Evolutionary conservation across 2,888 invertebrate genomes (phyloP), one percentile per base, ranked within the genome.

Genomic region (Andrena marginata): DNA sequence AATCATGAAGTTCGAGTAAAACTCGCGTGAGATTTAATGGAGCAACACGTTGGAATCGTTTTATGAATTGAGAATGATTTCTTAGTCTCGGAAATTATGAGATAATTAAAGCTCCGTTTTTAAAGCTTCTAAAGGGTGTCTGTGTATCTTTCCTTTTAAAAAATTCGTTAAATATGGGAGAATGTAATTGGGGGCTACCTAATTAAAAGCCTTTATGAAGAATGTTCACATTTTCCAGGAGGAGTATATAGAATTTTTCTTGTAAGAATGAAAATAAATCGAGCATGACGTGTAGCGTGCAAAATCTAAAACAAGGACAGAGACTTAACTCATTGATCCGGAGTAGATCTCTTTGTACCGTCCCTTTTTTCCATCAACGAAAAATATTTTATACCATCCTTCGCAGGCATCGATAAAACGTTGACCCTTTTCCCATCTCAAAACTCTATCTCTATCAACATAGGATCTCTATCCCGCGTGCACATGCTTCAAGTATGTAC

Each of bases 391-490:
- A 76, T 62, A 54, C 48, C 62, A 48, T 76, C 20, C 42, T 23
- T 48, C 31, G 31, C 54, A 51, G 62, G 31, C 54, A 63, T 68
- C 78, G 78, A 77, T 78, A 78, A 78, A 78, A 78, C 67, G 51
- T 78, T 78, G 77, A 78, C 78, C 78, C 62, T 62, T 68, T 63
- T 68, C n/a, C 78, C 62, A 76, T 78, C 78, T 60, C 62, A 54
- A 67, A 68, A 54, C 65, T 62, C 67, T 78, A 68, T 78, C 77
- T 76, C 67, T 76, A 67, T 67, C 77, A 67, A 77, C 60, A 68
- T 76, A 78, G 62, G 26, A 68, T 76, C 62, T 33, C 67, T 78
- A 77, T 76, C 29, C 51, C 42, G 48, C 54, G 48, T 51, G 5
- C 51, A 23, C 31, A 26, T 42, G 20, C n/a, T 16, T 65, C 42